Evolutionary conservation across 2,888 invertebrate genomes (phyloP).

Genomic region (Perdita meconis): DNA sequence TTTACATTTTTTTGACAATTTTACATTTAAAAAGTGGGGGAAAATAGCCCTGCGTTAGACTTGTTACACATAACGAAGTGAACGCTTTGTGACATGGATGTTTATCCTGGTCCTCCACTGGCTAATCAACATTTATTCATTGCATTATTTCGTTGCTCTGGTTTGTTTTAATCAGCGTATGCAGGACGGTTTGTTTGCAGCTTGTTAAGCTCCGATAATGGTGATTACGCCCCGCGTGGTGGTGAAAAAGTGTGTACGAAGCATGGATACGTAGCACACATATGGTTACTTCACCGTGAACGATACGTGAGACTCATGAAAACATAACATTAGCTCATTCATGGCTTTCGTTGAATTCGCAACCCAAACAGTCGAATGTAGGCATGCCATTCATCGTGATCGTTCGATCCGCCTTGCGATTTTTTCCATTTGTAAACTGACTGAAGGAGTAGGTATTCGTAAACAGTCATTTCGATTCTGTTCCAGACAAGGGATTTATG

Average conservation of each 20-base stretch:
- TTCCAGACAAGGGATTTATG: neutral
- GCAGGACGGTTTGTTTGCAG: conserved; percentile 50
- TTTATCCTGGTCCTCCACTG: neutral
- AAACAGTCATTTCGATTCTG: neutral
- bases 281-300: conserved; percentile 38
- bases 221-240: conserved; percentile 40
- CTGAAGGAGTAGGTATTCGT: neutral
- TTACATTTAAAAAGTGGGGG: too few relatives aligned
- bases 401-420: conserved; percentile 22
- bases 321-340: conserved; percentile 67
- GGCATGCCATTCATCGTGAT: conserved; percentile 19
- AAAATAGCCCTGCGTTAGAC: too few relatives aligned
- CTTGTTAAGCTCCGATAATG: conserved; percentile 43
- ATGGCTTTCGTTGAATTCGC: conserved; percentile 66
- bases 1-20: too few relatives aligned
- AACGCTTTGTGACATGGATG: neutral
- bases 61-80: neutral
- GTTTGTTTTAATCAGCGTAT: conserved; percentile 26
- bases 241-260: conserved; percentile 46
- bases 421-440: conserved; percentile 11
- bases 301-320: conserved; percentile 73
- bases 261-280: conserved; percentile 28
- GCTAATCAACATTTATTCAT: conserved; percentile 4
- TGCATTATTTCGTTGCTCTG: conserved; percentile 21
- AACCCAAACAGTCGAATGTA: conserved; percentile 64